Evolutionary conservation across 2,888 invertebrate genomes (phyloP), one percentile per base, ranked within the genome.

Genomic region (Troides aeacus): DNA sequence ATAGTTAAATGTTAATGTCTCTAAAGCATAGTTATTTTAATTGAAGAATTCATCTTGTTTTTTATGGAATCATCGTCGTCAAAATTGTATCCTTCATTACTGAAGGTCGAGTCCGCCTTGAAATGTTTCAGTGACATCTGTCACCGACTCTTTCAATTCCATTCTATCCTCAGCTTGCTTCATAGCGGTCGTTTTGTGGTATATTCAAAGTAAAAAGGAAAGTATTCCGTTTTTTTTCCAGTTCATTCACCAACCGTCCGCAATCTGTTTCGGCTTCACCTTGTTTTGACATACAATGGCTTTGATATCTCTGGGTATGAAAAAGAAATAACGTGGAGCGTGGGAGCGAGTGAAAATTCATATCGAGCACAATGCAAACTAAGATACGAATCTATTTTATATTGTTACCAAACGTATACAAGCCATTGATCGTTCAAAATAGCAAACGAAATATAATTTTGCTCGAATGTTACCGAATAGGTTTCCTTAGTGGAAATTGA

Each of bases 331-430:
- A 18, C 24, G 42, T 57, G 23, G 42, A n/a, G 21, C 53, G 69
- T 69, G 69, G 62, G 69, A 69, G 64, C 36, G 7, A 69, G 64
- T 61, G 61, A 69, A 69, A 64, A 53, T 12, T n/a, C 12, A 17
- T 17, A 50, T 18, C 4, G 18, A 15, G 18, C 8, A 46, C 46
- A 10, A 30, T 50, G 18, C 5, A 50, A 15, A 50, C 12, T 15
- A 15, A 50, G 50, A 50, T 17, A 50, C 17, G 15, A 17, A 50
- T 50, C 18, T 18, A 50, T 50, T 17, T 50, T 2, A 18, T 15
- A 18, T 50, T 50, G 18, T 50, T 17, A 50, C 50, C 50, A 50
- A 30, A 30, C 30, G 5, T 30, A 30, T 30, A 30, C 5, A 30
- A 30, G 30, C 30, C 30, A 4, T 30, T 30, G 30, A 30, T 30